Conservation (phyloP, 2,888 invertebrate genomes). For the Caenorhabditis angaria region DNA sequence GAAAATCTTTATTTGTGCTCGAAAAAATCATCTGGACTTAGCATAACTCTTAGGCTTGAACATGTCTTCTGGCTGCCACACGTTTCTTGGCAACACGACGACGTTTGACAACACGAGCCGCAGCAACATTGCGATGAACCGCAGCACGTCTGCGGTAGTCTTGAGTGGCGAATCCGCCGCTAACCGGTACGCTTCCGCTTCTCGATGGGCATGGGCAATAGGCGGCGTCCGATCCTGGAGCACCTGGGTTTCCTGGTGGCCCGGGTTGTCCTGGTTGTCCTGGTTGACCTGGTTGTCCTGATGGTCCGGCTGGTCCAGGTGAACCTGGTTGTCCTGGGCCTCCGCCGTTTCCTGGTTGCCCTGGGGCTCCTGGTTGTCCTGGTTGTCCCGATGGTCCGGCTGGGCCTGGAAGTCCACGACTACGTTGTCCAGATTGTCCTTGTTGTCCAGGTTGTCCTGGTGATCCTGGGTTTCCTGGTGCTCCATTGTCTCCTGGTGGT, state of each 20-base stretch:
- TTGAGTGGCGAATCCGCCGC: background rate
- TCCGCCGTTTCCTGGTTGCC: conserved; percentile 40
- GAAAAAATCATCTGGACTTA: no score
- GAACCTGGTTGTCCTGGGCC: conserved; percentile 39
- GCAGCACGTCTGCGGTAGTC: conserved; percentile 22
- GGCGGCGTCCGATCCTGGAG: conserved; percentile 32
- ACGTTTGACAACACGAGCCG: conserved; percentile 38
- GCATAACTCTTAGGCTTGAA: conserved; percentile 39
- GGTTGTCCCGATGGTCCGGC: conserved; percentile 43
- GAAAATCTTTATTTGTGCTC: no score
- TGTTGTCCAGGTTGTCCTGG: conserved; percentile 45
- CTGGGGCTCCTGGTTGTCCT: conserved; percentile 37
- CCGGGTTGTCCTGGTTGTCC: conserved; percentile 46
- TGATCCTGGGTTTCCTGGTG: conserved; percentile 38
- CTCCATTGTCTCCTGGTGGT: conserved; percentile 43
- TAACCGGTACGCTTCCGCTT: conserved; percentile 17
- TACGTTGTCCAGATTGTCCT: conserved; percentile 31
- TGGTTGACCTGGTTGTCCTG: conserved; percentile 45
- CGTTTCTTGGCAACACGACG: conserved; percentile 36
- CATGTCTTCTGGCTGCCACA: conserved; percentile 31
- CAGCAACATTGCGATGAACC: conserved; percentile 29
- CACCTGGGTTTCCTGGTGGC: conserved; percentile 40
- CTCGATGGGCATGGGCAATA: conserved; percentile 45
- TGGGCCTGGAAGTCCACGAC: conserved; percentile 44
- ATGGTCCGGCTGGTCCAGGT: conserved; percentile 38